Base-by-base conservation (phyloP, 2,888 invertebrate species). In the Clepsis dumicolana region DNA sequence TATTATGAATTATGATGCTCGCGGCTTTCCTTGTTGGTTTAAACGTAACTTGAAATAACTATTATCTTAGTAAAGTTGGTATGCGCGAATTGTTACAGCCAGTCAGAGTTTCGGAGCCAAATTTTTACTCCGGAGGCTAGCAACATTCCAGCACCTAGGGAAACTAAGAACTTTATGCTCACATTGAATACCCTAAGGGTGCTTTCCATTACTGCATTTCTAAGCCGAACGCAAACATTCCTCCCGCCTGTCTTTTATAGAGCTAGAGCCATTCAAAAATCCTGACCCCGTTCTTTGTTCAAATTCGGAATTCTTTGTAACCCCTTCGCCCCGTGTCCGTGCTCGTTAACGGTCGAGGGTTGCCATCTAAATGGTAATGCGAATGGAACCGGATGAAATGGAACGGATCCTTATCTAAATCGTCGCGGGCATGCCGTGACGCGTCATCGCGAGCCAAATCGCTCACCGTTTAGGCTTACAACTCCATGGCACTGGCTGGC, bases 291-390 rank as follows among this genome's bases (percentile, higher is more conserved):
- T 57, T 56, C 62, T 67, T 67, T 67, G 67, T 67, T 68, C 59
- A 16, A 68, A 59, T 59, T 29, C 59, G 27, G 41, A 66, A 66
- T 65, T 65, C 65, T 65, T 65, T 48, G 24, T 41, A 57, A 67
- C 67, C 67, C 67, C 63, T 67, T 67, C 67, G 38, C 41, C 59
- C 48, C 50, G n/a, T 10, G 54, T 60, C 56, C 50, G 57, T 21
- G 12, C 57, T 52, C 68, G 64, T 68, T 67, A 67, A 67, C 67
- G 68, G 63, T 38, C 63, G 41, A 56, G 62, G 67, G 67, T 67
- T 56, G 64, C 64, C 68, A 68, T 63, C 63, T 68, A 59, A 68
- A 68, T 68, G 68, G 63, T 59, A 68, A 67, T 67, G 14, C 63
- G 59, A 64, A 65, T 59, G 50, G 57, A 59, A 44, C 38, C 64